Percentiles rank a stretch among this genome's conserved stretches.
phyloP scores from a whole-genome alignment of 2,888 invertebrate species.

The Eupeodes latifasciatus region DNA sequence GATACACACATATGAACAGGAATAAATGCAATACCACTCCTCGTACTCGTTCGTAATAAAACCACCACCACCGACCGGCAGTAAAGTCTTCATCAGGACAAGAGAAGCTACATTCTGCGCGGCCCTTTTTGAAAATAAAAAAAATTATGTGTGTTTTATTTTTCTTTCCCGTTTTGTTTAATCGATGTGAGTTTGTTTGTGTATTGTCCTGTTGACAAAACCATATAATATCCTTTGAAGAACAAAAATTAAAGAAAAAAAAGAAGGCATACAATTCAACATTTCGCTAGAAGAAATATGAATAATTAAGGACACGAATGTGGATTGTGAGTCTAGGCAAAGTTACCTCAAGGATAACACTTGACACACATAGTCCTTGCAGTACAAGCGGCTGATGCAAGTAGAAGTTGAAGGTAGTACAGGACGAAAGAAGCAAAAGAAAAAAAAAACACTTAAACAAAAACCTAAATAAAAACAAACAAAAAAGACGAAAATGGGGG shows the following conservation, averaged over 20 bases:
- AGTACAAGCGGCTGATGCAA: slow-evolving; percentile 59
- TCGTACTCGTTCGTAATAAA: not conserved
- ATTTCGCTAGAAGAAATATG: slow-evolving; percentile 57
- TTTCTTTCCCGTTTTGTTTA: slow-evolving; percentile 22
- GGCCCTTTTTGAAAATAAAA: slow-evolving; percentile 29
- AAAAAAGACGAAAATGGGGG: slow-evolving; percentile 79
- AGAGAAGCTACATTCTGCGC: slow-evolving; percentile 47
- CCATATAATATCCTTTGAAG: slow-evolving; percentile 29
- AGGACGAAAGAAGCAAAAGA: slow-evolving; percentile 44
- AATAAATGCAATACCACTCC: slow-evolving; percentile 41
- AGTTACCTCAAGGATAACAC: slow-evolving; percentile 75
- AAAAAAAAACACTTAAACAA: slow-evolving; percentile 7
- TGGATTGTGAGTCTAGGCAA: slow-evolving; percentile 75
- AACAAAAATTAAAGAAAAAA: not conserved
- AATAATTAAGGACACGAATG: slow-evolving; percentile 77
- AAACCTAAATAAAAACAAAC: slow-evolving; percentile 30
- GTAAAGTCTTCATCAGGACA: slow-evolving; percentile 36
- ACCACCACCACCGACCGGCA: slow-evolving; percentile 17
- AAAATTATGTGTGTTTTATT: not conserved
- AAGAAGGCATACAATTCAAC: slow-evolving; percentile 56
- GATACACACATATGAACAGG: slow-evolving; percentile 36
- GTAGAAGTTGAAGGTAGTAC: slow-evolving; percentile 53
- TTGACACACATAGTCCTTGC: slow-evolving; percentile 73
- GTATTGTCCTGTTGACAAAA: slow-evolving; percentile 42
- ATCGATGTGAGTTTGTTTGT: slow-evolving; percentile 38